phyloP scores from a whole-genome alignment of 2,113 vertebrate species.

The Mirza zaza region DNA sequence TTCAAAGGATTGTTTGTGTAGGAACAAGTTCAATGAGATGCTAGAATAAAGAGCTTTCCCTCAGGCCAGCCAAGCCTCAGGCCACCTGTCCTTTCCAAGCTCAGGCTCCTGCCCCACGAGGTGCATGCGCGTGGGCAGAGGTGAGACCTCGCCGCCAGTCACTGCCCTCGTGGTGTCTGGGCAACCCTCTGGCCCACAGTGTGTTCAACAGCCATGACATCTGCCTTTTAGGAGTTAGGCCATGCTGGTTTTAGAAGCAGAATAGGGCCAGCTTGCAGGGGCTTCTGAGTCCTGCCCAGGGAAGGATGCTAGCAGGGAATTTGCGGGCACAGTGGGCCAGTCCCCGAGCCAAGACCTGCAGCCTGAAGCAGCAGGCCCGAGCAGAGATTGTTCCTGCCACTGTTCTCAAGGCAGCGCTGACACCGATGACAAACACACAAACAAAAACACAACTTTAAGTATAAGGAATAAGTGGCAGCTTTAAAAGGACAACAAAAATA shows the following conservation, averaged over 20 bases:
- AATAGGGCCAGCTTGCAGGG: neutral
- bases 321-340: too few relatives aligned
- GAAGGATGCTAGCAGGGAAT: neutral
- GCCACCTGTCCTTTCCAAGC: accelerated
- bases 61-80: accelerated
- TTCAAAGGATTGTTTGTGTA: neutral
- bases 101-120: too few relatives aligned
- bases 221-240: accelerated
- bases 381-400: too few relatives aligned
- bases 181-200: accelerated
- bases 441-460: neutral
- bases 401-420: neutral
- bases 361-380: neutral
- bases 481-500: neutral
- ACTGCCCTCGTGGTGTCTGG: accelerated
- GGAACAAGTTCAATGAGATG: neutral
- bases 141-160: too few relatives aligned
- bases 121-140: too few relatives aligned
- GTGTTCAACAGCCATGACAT: too few relatives aligned
- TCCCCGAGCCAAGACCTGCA: neutral
- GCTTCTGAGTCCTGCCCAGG: neutral
- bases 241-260: neutral
- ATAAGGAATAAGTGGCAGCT: neutral
- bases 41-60: accelerated
- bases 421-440: neutral